phyloP scores from a whole-genome alignment of 2,797 vertebrate species.

The Brotogeris chrysoptera region DNA sequence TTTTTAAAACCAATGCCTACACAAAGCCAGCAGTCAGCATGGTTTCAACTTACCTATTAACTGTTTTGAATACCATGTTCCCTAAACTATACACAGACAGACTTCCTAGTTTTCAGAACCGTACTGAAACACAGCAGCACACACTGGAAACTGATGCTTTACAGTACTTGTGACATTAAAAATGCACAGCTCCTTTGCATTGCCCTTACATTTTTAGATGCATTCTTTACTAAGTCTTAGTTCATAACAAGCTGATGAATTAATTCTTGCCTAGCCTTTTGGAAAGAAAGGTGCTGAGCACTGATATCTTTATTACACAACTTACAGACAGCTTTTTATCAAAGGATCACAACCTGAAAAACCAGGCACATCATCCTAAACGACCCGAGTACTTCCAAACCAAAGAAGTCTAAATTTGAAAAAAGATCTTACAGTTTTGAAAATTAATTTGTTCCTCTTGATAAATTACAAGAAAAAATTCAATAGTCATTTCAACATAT shows the following conservation, averaged over 20 bases:
- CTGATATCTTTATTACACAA: neutral
- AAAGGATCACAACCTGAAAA: slow-evolving; percentile 47
- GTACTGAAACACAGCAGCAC: neutral
- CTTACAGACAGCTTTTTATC: neutral
- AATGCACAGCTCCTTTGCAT: neutral
- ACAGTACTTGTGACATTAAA: neutral
- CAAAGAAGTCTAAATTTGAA: neutral
- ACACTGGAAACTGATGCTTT: neutral
- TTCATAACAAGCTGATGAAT: neutral
- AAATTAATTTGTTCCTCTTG: neutral
- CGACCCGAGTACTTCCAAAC: neutral
- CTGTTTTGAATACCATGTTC: neutral
- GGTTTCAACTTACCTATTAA: neutral
- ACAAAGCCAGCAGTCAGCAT: neutral
- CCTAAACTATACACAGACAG: neutral
- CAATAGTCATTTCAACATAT: slow-evolving; percentile 6
- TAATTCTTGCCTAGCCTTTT: neutral
- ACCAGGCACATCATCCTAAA: neutral
- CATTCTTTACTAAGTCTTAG: neutral
- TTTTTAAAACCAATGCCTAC: neutral
- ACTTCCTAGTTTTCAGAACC: neutral
- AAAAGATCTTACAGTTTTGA: neutral
- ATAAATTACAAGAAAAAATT: neutral
- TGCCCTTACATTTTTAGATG: neutral
- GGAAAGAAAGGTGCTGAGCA: neutral